A percentile compares a stretch with the other conserved stretches of the same genome.
Evolutionary conservation across 2,888 invertebrate species (phyloP).

Genomic region (Margaritifera margaritifera): DNA sequence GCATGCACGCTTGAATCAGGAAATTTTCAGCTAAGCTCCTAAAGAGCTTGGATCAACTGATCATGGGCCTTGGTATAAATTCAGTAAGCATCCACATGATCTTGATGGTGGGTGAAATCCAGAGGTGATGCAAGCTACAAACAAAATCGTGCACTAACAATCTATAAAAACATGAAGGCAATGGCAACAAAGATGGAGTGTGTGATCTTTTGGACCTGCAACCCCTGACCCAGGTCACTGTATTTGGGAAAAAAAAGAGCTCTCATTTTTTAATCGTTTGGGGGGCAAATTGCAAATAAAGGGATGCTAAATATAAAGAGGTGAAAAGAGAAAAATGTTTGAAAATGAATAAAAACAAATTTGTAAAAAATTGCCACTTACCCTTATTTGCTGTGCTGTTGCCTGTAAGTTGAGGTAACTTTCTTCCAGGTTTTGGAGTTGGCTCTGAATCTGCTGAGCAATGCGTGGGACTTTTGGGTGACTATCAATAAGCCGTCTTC

Average conservation of each 20-base stretch:
- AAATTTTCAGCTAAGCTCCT: no score
- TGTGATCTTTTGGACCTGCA: slow-evolving; percentile 43
- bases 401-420: slow-evolving; percentile 92
- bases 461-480: slow-evolving; percentile 81
- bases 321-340: slow-evolving; percentile 3
- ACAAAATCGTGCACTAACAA: slow-evolving; percentile 1
- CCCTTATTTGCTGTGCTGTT: slow-evolving; percentile 91
- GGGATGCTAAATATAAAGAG: neutral
- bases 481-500: slow-evolving; percentile 86
- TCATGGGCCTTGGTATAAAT: no score
- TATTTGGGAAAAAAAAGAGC: neutral
- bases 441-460: slow-evolving; percentile 85
- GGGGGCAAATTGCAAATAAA: no score
- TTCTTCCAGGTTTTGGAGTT: slow-evolving; percentile 91
- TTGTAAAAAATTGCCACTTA: slow-evolving; percentile 41
- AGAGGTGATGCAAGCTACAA: no score
- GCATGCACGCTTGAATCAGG: no score
- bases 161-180: slow-evolving; percentile 29
- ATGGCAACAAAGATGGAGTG: slow-evolving; percentile 49
- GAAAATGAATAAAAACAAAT: slow-evolving; percentile 8
- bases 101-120: no score
- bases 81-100: no score
- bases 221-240: slow-evolving; percentile 42
- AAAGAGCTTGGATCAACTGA: no score
- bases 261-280: no score